Conservation (phyloP, 2,113 vertebrate species). For the Micronycteris hirsuta region DNA sequence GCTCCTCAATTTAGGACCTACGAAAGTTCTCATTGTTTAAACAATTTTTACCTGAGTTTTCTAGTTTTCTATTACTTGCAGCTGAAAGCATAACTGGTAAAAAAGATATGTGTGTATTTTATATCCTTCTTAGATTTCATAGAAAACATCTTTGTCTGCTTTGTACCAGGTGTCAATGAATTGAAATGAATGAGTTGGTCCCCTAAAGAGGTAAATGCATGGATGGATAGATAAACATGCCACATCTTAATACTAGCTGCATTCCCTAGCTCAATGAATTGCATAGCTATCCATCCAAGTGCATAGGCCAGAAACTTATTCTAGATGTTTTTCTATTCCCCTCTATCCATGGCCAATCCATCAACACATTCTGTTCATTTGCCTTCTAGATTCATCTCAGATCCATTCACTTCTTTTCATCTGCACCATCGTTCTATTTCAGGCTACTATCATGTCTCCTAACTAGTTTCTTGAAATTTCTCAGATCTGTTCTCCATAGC, state of each 20-base stretch:
- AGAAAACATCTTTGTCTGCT: background rate
- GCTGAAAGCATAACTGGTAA: constrained; percentile 31
- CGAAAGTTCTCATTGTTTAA: background rate
- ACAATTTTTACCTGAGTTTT: background rate
- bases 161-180: background rate
- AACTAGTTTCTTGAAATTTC: background rate
- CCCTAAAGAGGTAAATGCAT: background rate
- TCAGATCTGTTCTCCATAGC: background rate
- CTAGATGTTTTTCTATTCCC: background rate
- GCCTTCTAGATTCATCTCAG: background rate
- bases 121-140: background rate
- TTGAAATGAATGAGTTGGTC: background rate
- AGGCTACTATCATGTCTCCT: background rate
- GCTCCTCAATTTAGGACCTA: background rate
- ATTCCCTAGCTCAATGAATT: background rate
- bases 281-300: background rate
- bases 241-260: background rate
- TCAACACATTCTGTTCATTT: background rate
- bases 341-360: background rate
- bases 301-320: background rate
- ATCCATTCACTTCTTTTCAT: background rate
- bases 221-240: background rate
- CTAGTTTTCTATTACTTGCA: background rate
- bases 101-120: background rate
- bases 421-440: background rate